Evolutionary conservation across 2,888 invertebrate species (phyloP).

Genomic region (Metalampra italica): DNA sequence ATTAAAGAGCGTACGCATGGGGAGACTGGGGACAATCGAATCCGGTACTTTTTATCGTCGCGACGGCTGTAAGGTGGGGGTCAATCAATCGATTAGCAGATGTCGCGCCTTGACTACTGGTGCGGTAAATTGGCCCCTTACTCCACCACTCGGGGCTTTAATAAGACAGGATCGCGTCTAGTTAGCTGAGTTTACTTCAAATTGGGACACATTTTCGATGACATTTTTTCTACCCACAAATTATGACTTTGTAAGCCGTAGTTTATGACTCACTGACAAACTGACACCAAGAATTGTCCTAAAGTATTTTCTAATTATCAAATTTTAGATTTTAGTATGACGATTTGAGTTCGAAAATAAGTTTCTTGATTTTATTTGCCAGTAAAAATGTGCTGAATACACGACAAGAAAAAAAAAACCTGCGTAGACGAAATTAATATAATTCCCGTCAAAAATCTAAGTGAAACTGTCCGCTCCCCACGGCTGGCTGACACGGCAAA

Average conservation of each 20-base stretch:
- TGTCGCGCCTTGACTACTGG: constrained; percentile 72
- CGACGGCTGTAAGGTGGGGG: constrained; percentile 51
- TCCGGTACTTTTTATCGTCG: constrained; percentile 56
- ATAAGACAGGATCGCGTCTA: constrained; percentile 39
- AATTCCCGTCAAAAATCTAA: constrained; percentile 34
- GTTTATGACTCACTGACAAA: no score
- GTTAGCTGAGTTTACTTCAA: constrained; percentile 18
- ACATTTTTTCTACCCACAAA: no score
- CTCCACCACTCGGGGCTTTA: constrained; percentile 36
- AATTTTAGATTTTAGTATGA: no score
- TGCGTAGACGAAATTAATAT: constrained; percentile 31
- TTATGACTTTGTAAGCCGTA: no score
- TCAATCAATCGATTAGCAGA: constrained; percentile 77
- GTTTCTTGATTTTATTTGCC: no score
- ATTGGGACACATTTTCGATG: not conserved
- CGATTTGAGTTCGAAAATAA: no score
- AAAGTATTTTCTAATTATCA: no score
- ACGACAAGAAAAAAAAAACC: not conserved
- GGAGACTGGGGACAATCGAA: constrained; percentile 42
- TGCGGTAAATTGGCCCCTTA: constrained; percentile 71
- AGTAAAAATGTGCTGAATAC: not conserved
- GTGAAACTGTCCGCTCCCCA: constrained; percentile 38
- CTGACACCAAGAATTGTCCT: no score
- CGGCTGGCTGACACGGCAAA: constrained; percentile 52
- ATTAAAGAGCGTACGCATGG: constrained; percentile 38